These are phyloP conservation scores for Prunella fulvescens DNA, from an alignment of 2,113 vertebrate species.

Conservation along the genomic window DNA sequence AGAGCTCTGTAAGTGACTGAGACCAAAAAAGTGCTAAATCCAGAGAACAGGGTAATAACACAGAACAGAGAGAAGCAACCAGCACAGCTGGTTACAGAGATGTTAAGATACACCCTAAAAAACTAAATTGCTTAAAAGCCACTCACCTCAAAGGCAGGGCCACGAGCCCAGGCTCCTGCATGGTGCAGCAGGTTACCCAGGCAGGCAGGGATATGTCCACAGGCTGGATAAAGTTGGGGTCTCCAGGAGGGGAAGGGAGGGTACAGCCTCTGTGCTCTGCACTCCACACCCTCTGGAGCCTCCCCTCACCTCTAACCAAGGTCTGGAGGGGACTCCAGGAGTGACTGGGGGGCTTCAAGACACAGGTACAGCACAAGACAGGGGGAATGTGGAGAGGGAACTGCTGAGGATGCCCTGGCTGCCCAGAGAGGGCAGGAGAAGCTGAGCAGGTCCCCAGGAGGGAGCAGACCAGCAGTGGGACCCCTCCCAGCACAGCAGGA, in stretches of 20 bases:
- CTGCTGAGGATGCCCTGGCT: background rate
- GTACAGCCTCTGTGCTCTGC: background rate
- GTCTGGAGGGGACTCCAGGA: background rate
- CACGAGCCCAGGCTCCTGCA: background rate
- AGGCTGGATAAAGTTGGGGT: background rate
- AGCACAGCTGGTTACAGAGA: background rate
- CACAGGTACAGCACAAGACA: background rate
- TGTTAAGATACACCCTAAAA: background rate
- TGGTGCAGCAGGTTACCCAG: rapidly evolving
- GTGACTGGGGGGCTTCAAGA: background rate
- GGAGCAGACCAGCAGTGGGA: no score
- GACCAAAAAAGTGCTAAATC: background rate
- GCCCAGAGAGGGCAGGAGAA: background rate
- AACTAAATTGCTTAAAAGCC: background rate
- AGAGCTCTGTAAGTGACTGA: background rate
- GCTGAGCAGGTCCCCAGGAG: background rate
- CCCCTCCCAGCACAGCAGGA: no score
- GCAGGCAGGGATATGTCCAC: background rate
- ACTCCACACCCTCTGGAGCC: background rate
- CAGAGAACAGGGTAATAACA: rapidly evolving
- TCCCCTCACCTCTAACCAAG: background rate
- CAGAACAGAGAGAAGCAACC: background rate
- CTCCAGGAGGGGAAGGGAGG: background rate
- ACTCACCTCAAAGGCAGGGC: background rate
- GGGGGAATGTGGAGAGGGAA: rapidly evolving